A percentile compares a stretch with the other conserved stretches of the same genome.
phyloP scores from a whole-genome alignment of 1,140 invertebrate genomes.

The Calephelis virginiensis region DNA sequence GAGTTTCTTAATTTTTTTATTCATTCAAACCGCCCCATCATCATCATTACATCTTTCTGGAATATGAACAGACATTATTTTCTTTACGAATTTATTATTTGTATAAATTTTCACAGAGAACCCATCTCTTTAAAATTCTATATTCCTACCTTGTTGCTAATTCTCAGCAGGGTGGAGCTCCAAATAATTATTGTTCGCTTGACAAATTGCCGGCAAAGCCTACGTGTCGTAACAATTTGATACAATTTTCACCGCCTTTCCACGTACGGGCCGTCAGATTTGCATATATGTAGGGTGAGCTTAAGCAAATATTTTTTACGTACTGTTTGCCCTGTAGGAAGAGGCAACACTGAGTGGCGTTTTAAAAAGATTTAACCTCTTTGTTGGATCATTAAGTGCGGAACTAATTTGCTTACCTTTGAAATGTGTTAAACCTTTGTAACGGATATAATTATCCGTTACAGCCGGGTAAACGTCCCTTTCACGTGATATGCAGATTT shows the following conservation, averaged over 20 bases:
- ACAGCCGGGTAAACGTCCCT: constrained; percentile 55
- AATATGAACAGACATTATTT: too few species aligned
- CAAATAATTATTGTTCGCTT: constrained; percentile 71
- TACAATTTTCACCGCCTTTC: constrained; percentile 72
- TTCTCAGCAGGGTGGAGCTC: constrained; percentile 48
- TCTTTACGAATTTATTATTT: too few species aligned
- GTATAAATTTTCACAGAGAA: not conserved
- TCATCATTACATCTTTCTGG: too few species aligned
- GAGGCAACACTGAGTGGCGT: constrained; percentile 67
- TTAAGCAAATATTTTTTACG: constrained; percentile 77
- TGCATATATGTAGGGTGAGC: constrained; percentile 67
- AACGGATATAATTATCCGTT: constrained; percentile 70
- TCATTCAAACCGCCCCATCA: too few species aligned
- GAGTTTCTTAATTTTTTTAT: too few species aligned
- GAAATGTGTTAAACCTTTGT: constrained; percentile 73
- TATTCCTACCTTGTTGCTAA: constrained; percentile 39
- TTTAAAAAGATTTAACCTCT: constrained; percentile 77
- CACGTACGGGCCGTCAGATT: constrained; percentile 61
- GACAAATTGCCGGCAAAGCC: constrained; percentile 72
- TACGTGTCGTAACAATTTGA: constrained; percentile 74
- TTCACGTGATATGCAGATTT: constrained; percentile 72
- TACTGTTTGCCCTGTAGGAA: constrained; percentile 66
- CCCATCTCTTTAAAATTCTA: constrained; percentile 36
- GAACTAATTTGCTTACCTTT: constrained; percentile 78
- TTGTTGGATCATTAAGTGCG: constrained; percentile 76